Evolutionary conservation across 2,113 vertebrate genomes (phyloP), one percentile per base, ranked within the genome.

Genomic region (Dipodomys spectabilis): DNA sequence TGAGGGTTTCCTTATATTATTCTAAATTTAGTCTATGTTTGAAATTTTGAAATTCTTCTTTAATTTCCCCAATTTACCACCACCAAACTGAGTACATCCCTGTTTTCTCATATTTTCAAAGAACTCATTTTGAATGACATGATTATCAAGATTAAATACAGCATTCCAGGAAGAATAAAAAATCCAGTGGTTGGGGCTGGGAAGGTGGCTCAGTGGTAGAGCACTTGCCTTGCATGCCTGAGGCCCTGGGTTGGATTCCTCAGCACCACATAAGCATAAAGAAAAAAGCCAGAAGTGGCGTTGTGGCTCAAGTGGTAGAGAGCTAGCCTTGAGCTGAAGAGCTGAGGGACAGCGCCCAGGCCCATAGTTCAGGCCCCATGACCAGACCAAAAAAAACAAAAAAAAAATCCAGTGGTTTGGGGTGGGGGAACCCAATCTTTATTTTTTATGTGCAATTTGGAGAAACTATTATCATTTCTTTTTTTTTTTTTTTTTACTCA

Each of bases 131-230:
- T 82, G 25, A 27, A 67, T 13, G 73, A 27, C 82, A 82, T 73
- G 85, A 22, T 81, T 93, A 22, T 81, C 53, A 82, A 49, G 64
- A 44, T 77, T 68, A 62, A 79, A 71, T 73, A 44, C 88, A 87
- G 30, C 44, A 81, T 10, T 4, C 78, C 7, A 39, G 49, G 12
- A 32, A 90, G n/a, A 44, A 53, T 5, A 77, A 27, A 0, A 4
- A 78, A 20, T 57, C 23, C 8, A 13, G 28, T 71, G 6, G 4
- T 20, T 90, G 13, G 27, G 67, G 5, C 65, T 86, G 82, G 65
- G 69, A 39, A 39, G 39, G 39, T 39, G 39, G 39, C 39, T 39
- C 39, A 39, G 39, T 39, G 39, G 39, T 39, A 39, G 39, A 39
- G 5, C 5, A 1, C 39, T 39, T 39, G 39, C 39, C 39, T 39